Evolutionary conservation across 2,888 invertebrate species (phyloP).

Genomic region (Ptychoptera albimana): DNA sequence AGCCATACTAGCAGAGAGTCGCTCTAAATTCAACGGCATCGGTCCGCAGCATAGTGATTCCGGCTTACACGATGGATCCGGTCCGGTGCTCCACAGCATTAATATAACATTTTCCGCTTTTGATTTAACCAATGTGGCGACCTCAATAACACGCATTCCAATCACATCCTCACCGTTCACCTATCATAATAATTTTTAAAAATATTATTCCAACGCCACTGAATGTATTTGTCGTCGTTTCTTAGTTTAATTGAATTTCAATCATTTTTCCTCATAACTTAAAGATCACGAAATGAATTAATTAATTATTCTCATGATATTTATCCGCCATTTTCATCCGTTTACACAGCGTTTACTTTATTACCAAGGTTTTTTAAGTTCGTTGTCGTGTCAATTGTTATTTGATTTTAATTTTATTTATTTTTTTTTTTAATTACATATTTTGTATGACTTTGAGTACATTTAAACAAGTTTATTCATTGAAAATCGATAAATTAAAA

Average conservation of each 20-base stretch:
- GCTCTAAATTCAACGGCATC: slow-evolving; percentile 36
- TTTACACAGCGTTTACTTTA: background rate
- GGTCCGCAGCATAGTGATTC: slow-evolving; percentile 36
- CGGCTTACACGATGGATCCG: slow-evolving; percentile 31
- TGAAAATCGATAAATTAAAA: background rate
- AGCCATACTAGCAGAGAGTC: slow-evolving; percentile 34
- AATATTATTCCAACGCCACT: background rate
- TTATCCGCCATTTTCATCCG: background rate
- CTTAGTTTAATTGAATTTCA: no score
- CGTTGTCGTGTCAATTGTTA: background rate
- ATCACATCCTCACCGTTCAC: slow-evolving; percentile 38
- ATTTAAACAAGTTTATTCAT: background rate
- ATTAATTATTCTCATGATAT: background rate
- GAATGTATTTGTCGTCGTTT: no score
- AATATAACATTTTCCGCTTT: slow-evolving; percentile 30
- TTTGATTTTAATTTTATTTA: background rate
- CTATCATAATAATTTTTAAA: slow-evolving; percentile 30
- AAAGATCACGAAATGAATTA: background rate
- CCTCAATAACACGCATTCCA: slow-evolving; percentile 34
- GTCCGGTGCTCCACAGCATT: slow-evolving; percentile 35
- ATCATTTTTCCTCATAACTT: no score
- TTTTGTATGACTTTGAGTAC: background rate
- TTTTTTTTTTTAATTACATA: background rate
- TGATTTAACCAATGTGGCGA: slow-evolving; percentile 35
- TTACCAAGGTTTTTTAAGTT: background rate